These are phyloP conservation scores for Eucidaris tribuloides DNA, from an alignment of 35 echinoderm and acorn worm species.

Conservation along the genomic window DNA sequence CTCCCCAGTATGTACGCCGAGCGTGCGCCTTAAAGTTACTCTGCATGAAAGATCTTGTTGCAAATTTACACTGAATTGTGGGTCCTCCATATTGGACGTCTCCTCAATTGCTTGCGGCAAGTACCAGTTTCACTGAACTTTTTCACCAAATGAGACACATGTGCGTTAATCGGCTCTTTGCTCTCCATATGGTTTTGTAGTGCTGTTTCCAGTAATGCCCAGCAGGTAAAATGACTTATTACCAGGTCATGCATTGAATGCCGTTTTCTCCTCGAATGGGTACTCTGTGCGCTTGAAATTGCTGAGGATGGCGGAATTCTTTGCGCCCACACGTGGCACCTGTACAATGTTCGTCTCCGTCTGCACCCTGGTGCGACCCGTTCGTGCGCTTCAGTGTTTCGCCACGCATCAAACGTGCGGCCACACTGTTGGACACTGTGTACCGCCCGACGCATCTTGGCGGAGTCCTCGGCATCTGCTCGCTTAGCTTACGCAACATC, in stretches of 20 bases:
- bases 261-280: conserved; percentile 47
- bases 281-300: conserved; percentile 25
- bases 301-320: background rate
- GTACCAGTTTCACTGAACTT: conserved; percentile 30
- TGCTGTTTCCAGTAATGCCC: conserved; percentile 27
- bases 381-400: conserved; percentile 23
- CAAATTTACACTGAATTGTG: conserved; percentile 42
- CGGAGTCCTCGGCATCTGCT: background rate
- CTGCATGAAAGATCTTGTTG: conserved; percentile 42
- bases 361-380: background rate
- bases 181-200: conserved; percentile 29
- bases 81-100: conserved; percentile 14
- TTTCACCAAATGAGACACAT: conserved; percentile 33
- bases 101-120: conserved; percentile 2
- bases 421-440: conserved; percentile 1
- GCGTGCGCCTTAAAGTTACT: conserved; percentile 42
- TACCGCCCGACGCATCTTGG: background rate
- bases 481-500: conserved; percentile 11
- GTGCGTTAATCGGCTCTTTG: conserved; percentile 2
- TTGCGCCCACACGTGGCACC: conserved; percentile 27
- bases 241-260: background rate
- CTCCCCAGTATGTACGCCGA: conserved; percentile 54
- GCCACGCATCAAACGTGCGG: conserved; percentile 4
- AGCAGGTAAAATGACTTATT: conserved; percentile 16
- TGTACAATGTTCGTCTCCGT: background rate